Evolutionary conservation across 2,113 vertebrate species (phyloP).

Genomic region (Oryzias woworae): DNA sequence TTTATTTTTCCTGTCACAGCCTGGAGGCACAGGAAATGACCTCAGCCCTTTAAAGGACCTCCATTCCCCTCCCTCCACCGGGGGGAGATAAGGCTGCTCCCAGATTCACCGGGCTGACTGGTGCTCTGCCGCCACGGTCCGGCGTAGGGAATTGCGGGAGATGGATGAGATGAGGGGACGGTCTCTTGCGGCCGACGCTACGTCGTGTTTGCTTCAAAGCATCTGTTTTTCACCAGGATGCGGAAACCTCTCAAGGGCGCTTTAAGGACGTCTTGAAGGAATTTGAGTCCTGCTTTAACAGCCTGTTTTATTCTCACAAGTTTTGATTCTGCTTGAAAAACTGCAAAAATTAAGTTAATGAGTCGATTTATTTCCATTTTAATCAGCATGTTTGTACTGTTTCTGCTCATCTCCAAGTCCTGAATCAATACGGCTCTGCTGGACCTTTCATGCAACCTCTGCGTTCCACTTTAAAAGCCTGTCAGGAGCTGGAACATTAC

Average conservation of each 20-base stretch:
- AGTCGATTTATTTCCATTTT: constrained; percentile 7
- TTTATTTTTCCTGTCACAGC: constrained; percentile 79
- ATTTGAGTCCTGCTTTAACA: background rate
- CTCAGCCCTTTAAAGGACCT: constrained; percentile 83
- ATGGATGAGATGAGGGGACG: constrained; percentile 84
- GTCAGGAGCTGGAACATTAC: constrained; percentile 46
- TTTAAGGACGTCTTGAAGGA: constrained; percentile 53
- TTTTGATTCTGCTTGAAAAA: too few species aligned
- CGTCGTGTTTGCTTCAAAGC: constrained; percentile 49
- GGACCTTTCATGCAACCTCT: background rate
- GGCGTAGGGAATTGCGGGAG: constrained; percentile 79
- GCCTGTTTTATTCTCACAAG: too few species aligned
- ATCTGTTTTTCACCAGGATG: constrained; percentile 49
- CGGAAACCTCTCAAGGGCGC: constrained; percentile 46
- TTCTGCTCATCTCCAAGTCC: background rate
- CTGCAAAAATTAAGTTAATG: background rate
- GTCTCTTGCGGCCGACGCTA: constrained; percentile 57
- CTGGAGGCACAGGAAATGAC: constrained; percentile 87
- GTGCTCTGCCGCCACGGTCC: constrained; percentile 52
- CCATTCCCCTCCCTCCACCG: constrained; percentile 78
- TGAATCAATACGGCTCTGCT: background rate
- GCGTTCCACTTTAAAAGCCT: constrained; percentile 39
- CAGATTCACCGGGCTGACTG: constrained; percentile 73
- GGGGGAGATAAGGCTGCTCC: constrained; percentile 79
- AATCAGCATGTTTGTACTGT: background rate